Evolutionary conservation across 2,888 invertebrate species (phyloP).

Genomic region (Atethmia centrago): DNA sequence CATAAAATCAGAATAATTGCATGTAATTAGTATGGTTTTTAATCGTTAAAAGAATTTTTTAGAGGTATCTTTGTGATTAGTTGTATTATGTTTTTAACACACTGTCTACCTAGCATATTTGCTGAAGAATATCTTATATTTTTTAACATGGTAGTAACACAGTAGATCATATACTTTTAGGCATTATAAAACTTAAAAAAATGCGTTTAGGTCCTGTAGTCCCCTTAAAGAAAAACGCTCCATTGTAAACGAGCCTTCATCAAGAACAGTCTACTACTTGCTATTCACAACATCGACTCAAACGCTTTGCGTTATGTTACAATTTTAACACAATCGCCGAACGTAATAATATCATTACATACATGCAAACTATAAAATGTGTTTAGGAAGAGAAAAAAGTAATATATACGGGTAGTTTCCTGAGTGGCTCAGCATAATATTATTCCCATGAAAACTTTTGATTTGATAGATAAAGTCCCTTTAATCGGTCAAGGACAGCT

Average conservation of each 20-base stretch:
- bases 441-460: not conserved
- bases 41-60: too few species aligned
- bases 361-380: slow-evolving; percentile 19
- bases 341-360: slow-evolving; percentile 39
- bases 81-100: too few species aligned
- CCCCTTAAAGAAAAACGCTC: not conserved
- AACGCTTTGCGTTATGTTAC: slow-evolving; percentile 37
- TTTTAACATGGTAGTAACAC: too few species aligned
- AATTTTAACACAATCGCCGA: slow-evolving; percentile 44
- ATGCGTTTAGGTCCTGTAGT: too few species aligned
- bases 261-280: slow-evolving; percentile 34
- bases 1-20: too few species aligned
- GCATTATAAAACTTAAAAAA: too few species aligned
- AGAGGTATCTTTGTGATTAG: too few species aligned
- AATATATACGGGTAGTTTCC: not conserved
- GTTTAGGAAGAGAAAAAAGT: not conserved
- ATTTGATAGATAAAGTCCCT: not conserved
- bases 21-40: too few species aligned
- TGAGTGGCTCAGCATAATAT: not conserved
- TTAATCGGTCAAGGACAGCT: too few species aligned
- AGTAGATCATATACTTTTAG: too few species aligned
- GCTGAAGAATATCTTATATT: too few species aligned
- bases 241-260: slow-evolving; percentile 34
- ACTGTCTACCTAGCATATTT: too few species aligned
- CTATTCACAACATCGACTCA: slow-evolving; percentile 54